phyloP scores from a whole-genome alignment of 2,888 invertebrate species.

The Athetis lepigone region DNA sequence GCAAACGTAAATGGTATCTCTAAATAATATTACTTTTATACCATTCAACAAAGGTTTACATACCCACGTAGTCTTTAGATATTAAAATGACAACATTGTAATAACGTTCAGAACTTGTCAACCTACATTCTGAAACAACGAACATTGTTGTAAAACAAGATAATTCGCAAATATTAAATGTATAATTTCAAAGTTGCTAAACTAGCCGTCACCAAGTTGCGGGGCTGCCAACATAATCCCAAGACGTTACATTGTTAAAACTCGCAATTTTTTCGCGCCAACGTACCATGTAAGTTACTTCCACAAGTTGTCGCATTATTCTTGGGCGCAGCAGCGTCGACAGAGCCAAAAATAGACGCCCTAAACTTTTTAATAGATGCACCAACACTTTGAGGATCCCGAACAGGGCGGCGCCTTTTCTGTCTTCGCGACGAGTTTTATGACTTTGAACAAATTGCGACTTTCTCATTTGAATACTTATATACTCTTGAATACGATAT shows the following conservation, averaged over 20 bases:
- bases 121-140: slow-evolving; percentile 8
- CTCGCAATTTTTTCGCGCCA: slow-evolving; percentile 64
- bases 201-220: slow-evolving; percentile 2
- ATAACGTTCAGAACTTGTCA: neutral
- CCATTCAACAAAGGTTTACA: too few relatives aligned
- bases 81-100: neutral
- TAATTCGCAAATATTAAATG: slow-evolving; percentile 18
- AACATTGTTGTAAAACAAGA: slow-evolving; percentile 11
- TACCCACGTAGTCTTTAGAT: too few relatives aligned
- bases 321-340: slow-evolving; percentile 71
- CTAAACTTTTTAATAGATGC: slow-evolving; percentile 86
- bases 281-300: slow-evolving; percentile 64
- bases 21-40: too few relatives aligned
- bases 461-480: slow-evolving; percentile 81
- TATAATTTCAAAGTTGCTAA: slow-evolving; percentile 14
- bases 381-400: slow-evolving; percentile 68
- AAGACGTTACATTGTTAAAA: slow-evolving; percentile 42
- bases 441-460: slow-evolving; percentile 85
- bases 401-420: slow-evolving; percentile 80
- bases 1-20: too few relatives aligned
- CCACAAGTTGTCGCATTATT: slow-evolving; percentile 83
- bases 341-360: slow-evolving; percentile 85
- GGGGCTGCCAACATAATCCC: slow-evolving; percentile 18
- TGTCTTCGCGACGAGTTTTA: slow-evolving; percentile 83
- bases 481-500: slow-evolving; percentile 67